Evolutionary conservation across 2,113 vertebrate genomes (phyloP), one percentile per base, ranked within the genome.

Genomic region (Buteo buteo): DNA sequence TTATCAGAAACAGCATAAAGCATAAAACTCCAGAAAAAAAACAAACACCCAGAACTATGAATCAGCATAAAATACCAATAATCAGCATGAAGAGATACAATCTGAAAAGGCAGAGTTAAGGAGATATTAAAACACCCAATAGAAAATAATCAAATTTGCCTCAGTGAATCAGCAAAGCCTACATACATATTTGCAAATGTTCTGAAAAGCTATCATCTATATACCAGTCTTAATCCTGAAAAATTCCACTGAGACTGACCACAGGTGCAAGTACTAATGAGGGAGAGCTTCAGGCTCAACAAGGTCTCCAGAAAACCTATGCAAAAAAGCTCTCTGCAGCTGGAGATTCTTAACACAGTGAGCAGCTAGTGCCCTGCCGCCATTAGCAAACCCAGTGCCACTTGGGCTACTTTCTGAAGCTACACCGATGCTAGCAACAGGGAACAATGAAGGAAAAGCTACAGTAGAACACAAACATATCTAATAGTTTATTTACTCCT

Each of bases 261-360:
- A 58, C 76, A 90, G 45, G n/a, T 73, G 67, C 16, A 88, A 72
- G 38, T 9, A 2, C 50, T 62, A 42, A 44, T 6, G 26, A 72
- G 34, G 16, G 9, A 77, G 67, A 81, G 55, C 34, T 57, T 69
- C 3, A 70, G 59, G 45, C 32, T n/a, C 54, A 55, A 14, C 0
- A 1, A 93, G 44, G 26, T 36, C 54, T 29, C 64, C 77, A 70
- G 49, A 69, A 80, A 70, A 64, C 6, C 40, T 18, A 54, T 19
- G 72, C 44, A 72, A 32, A 42, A 38, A 22, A 72, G 34, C 5
- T 11, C 57, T 58, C 66, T 42, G 66, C 90, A 93, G 36, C 54
- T 69, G 59, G 16, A 52, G 44, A n/a, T 16, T 7, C 47, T 9
- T 24, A 45, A 47, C 7, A 15, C 2, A 0, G 1, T 0, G 1